Conservation (phyloP, 2,888 invertebrate genomes). For the Entomobrya multifasciata region DNA sequence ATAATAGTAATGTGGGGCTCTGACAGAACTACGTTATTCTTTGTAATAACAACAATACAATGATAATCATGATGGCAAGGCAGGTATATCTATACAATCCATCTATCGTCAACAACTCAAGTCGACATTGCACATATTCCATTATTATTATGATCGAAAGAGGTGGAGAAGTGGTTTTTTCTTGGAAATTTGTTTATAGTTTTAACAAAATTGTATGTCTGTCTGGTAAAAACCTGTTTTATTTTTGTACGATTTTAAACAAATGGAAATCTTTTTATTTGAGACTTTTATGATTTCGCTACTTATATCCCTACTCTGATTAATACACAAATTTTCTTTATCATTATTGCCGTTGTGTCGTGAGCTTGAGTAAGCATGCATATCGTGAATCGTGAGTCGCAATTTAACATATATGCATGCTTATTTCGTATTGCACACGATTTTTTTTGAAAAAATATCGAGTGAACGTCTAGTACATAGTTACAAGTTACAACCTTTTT, state of each 20-base stretch:
- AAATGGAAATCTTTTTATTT: background rate
- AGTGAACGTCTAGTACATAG: conserved; percentile 69
- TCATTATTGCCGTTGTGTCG: conserved; percentile 33
- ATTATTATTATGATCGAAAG: conserved; percentile 24
- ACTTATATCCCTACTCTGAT: conserved; percentile 17
- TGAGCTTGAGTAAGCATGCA: conserved; percentile 67
- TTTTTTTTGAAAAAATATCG: conserved; percentile 44
- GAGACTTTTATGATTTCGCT: background rate
- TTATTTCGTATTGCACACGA: background rate
- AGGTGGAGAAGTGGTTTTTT: too few species aligned
- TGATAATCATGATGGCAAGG: background rate
- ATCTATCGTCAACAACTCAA: conserved; percentile 36
- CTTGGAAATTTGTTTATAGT: background rate
- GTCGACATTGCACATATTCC: conserved; percentile 37
- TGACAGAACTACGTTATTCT: background rate
- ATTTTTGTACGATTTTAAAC: background rate
- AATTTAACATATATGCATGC: conserved; percentile 50
- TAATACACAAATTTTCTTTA: background rate
- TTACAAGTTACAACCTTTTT: conserved; percentile 65
- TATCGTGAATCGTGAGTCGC: conserved; percentile 66
- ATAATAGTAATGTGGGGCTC: background rate
- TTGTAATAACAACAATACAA: background rate
- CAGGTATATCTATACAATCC: conserved; percentile 36
- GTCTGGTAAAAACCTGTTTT: too few species aligned
- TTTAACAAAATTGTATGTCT: too few species aligned